These are phyloP conservation scores for Amblyjoppa fuscipennis DNA, from an alignment of 2,888 invertebrate species.

Conservation along the genomic window DNA sequence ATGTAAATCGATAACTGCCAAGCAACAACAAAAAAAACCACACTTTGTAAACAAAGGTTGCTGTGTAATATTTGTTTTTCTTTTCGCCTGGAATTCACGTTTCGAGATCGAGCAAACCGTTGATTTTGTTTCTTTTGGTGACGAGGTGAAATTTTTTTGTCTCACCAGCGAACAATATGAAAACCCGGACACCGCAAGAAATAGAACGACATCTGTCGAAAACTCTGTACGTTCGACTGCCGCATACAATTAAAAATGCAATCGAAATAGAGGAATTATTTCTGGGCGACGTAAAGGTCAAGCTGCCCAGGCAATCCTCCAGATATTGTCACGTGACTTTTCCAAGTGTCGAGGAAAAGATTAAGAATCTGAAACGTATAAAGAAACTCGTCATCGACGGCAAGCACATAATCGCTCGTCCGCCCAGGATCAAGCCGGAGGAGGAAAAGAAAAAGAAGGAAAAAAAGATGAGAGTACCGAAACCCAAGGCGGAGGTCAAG, in stretches of 20 bases:
- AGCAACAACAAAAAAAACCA: background rate
- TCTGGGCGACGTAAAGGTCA: conserved; percentile 74
- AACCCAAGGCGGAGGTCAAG: conserved; percentile 66
- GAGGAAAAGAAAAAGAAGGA: conserved; percentile 54
- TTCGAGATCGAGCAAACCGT: background rate
- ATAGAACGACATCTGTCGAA: conserved; percentile 68
- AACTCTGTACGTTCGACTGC: conserved; percentile 77
- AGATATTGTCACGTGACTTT: conserved; percentile 79
- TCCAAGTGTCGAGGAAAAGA: conserved; percentile 72
- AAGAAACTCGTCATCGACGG: conserved; percentile 72
- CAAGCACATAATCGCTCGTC: conserved; percentile 72
- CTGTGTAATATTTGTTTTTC: background rate
- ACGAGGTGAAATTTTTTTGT: background rate
- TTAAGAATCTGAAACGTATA: conserved; percentile 73
- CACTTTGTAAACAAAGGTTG: conserved; percentile 4
- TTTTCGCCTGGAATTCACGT: background rate
- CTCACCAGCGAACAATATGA: conserved; percentile 37
- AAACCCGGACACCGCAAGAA: conserved; percentile 39
- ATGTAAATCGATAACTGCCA: background rate
- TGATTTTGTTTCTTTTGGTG: background rate
- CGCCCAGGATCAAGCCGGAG: conserved; percentile 57
- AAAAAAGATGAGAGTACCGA: conserved; percentile 72
- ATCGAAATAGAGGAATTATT: conserved; percentile 77
- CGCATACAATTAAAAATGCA: conserved; percentile 74
- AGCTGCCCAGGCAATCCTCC: conserved; percentile 76